Conservation (phyloP, 2,113 vertebrate genomes). For the Ptilonorhynchus violaceus region DNA sequence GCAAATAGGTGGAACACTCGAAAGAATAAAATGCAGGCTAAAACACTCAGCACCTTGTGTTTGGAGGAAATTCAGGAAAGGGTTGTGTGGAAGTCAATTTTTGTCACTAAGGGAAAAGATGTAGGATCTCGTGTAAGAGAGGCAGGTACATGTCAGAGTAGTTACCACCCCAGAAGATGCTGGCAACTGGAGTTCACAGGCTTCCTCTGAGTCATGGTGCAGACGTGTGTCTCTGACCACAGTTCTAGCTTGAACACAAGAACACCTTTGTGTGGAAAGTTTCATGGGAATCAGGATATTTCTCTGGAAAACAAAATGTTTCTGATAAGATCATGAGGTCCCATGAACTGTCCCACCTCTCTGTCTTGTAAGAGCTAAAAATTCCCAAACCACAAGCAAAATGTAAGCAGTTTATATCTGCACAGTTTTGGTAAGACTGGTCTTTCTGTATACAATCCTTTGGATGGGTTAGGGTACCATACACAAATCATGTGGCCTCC, state of each 20-base stretch:
- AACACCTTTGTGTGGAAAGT: not conserved
- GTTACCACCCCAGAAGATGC: not conserved
- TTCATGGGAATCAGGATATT: not conserved
- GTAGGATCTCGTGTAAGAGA: not conserved
- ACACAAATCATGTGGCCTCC: not conserved
- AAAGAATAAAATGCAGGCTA: not conserved
- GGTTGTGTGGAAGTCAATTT: not conserved
- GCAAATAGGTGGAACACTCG: not conserved
- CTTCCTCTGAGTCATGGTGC: not conserved
- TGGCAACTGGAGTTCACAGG: not conserved
- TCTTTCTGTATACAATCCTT: not conserved
- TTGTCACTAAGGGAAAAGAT: not conserved
- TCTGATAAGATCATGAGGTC: not conserved
- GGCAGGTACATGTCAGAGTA: not conserved
- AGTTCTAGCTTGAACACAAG: not conserved
- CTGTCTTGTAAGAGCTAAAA: not conserved
- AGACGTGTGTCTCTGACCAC: not conserved
- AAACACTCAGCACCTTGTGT: accelerated
- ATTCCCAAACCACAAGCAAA: not conserved
- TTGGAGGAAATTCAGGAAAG: not conserved
- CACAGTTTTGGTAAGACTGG: not conserved
- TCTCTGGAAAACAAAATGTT: not conserved
- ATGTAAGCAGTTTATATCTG: not conserved
- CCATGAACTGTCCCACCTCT: not conserved
- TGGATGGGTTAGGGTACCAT: not conserved